These are phyloP conservation scores for Cariama cristata DNA, from an alignment of 2,113 vertebrate genomes.

Conservation along the genomic window DNA sequence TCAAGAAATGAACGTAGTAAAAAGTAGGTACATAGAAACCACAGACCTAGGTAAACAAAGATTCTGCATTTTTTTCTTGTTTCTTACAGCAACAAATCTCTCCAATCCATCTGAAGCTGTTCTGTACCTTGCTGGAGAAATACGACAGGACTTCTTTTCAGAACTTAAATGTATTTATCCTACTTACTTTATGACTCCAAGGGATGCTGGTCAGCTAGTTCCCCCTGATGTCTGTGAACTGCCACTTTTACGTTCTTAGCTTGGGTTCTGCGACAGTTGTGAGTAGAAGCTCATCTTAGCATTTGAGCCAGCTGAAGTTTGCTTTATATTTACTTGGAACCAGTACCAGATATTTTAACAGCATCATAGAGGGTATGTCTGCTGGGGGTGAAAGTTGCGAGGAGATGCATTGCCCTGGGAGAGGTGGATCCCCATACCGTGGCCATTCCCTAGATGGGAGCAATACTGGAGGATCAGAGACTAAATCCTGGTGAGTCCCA, in stretches of 20 bases:
- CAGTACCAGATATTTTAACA: neutral
- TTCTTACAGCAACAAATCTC: constrained; percentile 67
- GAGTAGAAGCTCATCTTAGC: neutral
- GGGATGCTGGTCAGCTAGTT: neutral
- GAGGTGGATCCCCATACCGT: neutral
- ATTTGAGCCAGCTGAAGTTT: neutral
- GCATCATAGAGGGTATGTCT: neutral
- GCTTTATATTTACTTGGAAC: neutral
- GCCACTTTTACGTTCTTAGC: neutral
- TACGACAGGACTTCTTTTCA: neutral
- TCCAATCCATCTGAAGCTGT: constrained; percentile 68
- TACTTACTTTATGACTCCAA: neutral
- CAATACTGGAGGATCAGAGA: neutral
- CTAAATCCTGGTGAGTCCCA: neutral
- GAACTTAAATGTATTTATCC: neutral
- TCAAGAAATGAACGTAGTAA: constrained; percentile 72
- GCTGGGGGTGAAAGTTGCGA: neutral
- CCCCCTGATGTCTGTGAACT: neutral
- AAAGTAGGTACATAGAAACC: constrained; percentile 55
- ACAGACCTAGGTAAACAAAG: constrained; percentile 75
- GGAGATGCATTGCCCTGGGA: neutral
- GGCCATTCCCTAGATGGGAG: neutral
- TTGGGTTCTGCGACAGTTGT: neutral
- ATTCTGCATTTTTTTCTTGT: constrained; percentile 59
- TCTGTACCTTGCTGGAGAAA: constrained; percentile 59